Percentiles rank a stretch among this genome's conserved stretches.
Evolutionary conservation across 1,140 invertebrate species (phyloP).

Genomic region (Tetragonula clypearis): DNA sequence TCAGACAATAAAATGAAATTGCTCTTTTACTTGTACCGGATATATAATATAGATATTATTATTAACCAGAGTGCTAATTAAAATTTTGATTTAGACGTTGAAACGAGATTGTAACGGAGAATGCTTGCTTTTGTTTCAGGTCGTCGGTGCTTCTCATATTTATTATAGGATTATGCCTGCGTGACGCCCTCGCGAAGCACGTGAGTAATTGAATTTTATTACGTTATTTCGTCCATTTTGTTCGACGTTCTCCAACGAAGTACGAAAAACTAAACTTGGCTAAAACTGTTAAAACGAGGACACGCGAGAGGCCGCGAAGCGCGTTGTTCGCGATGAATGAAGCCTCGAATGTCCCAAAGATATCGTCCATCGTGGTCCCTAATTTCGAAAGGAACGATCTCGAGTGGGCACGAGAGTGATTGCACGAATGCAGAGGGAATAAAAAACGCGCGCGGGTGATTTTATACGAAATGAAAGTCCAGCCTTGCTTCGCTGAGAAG

Average conservation of each 20-base stretch:
- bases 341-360: too few species aligned
- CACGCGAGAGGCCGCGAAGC: neutral
- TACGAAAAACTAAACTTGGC: neutral
- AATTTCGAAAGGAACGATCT: neutral
- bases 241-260: neutral
- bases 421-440: too few species aligned
- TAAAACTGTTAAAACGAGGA: neutral
- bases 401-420: neutral
- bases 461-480: slow-evolving; percentile 30
- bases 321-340: neutral
- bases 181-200: slow-evolving; percentile 72
- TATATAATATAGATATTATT: too few species aligned
- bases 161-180: slow-evolving; percentile 72
- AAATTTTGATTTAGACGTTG: neutral
- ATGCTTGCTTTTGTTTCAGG: slow-evolving; percentile 73
- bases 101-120: neutral
- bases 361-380: too few species aligned
- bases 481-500: neutral
- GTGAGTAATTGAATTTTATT: slow-evolving; percentile 72
- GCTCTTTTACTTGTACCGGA: too few species aligned
- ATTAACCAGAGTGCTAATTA: too few species aligned
- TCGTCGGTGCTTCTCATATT: slow-evolving; percentile 80
- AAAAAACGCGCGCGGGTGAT: neutral
- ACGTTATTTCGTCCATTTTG: neutral
- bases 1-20: neutral